Conservation (phyloP, 2,888 invertebrate species). For the Tipula lateralis region DNA sequence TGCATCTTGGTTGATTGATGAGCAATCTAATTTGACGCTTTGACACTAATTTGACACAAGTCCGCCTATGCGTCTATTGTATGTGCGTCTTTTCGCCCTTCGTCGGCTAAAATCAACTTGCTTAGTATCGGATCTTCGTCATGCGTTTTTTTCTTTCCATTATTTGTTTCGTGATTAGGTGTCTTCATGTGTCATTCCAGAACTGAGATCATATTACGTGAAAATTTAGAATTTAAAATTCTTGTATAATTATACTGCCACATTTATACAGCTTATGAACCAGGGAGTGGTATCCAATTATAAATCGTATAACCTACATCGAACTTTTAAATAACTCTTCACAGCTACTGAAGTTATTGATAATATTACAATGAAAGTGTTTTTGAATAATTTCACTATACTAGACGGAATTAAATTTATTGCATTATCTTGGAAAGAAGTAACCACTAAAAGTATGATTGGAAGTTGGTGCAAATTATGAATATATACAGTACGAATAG, state of each 20-base stretch:
- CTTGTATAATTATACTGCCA: background rate
- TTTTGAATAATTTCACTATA: background rate
- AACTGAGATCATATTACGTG: conserved; percentile 35
- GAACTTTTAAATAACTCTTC: conserved; percentile 36
- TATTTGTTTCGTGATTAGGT: too few relatives aligned
- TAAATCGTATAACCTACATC: conserved; percentile 34
- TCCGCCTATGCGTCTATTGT: too few relatives aligned
- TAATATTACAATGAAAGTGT: conserved; percentile 25
- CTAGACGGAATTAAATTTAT: conserved; percentile 36
- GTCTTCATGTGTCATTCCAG: conserved; percentile 35
- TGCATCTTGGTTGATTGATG: too few relatives aligned
- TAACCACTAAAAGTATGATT: conserved; percentile 34
- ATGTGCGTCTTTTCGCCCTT: too few relatives aligned
- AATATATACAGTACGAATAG: background rate
- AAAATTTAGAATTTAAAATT: conserved; percentile 29
- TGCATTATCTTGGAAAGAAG: conserved; percentile 32
- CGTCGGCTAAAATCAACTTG: too few relatives aligned
- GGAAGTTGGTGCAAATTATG: background rate
- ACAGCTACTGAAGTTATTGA: conserved; percentile 11
- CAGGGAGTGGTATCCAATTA: conserved; percentile 4
- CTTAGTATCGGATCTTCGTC: too few relatives aligned
- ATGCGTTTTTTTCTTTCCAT: too few relatives aligned
- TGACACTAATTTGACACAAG: too few relatives aligned
- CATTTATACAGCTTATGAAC: conserved; percentile 12
- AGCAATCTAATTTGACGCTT: too few relatives aligned